A percentile compares a stretch with the other conserved stretches of the same genome.
These are phyloP conservation scores for Planiliza haematocheilus DNA, from an alignment of 2,113 vertebrate species.

Conservation along the genomic window DNA sequence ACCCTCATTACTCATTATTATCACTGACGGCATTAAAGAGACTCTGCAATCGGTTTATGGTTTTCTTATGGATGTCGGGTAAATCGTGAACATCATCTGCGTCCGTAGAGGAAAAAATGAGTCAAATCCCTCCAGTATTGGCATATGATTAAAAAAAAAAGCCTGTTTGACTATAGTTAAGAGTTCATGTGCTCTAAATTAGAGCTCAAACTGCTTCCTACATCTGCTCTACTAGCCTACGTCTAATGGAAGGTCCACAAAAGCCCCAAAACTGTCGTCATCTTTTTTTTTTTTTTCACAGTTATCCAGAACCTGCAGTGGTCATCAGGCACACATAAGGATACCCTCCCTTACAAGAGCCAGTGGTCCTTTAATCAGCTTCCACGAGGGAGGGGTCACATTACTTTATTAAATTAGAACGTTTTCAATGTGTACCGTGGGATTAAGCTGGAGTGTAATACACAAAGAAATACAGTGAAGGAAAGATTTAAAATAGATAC, in stretches of 20 bases:
- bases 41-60: conserved; percentile 2
- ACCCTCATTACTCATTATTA: conserved; percentile 54
- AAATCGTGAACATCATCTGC: conserved; percentile 12
- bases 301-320: conserved; percentile 11
- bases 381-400: conserved; percentile 39
- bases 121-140: conserved; percentile 1
- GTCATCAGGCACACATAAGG: conserved; percentile 20
- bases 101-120: conserved; percentile 15
- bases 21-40: conserved; percentile 36
- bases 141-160: conserved; percentile 7
- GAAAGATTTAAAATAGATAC: not conserved
- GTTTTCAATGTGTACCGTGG: conserved; percentile 18
- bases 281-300: conserved; percentile 37
- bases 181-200: not conserved
- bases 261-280: conserved; percentile 20
- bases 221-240: not conserved
- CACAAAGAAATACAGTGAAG: not conserved
- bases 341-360: conserved; percentile 42
- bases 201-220: not conserved
- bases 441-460: conserved; percentile 4
- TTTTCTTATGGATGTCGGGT: conserved; percentile 32
- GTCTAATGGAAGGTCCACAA: not conserved
- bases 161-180: not conserved
- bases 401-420: conserved; percentile 47
- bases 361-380: conserved; percentile 45